Conservation (phyloP, 2,888 invertebrate species). For the Caenorhabditis sp. region DNA sequence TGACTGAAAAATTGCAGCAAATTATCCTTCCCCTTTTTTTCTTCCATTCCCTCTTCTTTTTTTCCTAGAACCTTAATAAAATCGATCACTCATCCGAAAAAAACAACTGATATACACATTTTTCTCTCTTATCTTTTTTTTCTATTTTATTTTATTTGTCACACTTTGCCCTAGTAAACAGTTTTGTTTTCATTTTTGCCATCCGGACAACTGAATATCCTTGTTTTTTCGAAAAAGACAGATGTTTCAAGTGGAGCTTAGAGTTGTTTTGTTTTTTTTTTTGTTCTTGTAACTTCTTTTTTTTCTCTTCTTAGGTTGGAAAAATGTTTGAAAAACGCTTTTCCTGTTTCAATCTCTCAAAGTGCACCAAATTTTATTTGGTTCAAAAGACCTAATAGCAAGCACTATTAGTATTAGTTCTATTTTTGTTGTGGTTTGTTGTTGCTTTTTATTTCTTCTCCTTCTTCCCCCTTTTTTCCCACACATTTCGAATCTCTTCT, state of each 20-base stretch:
- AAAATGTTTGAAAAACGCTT: not conserved
- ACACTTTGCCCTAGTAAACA: not conserved
- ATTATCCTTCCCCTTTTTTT: no score
- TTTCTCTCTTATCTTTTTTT: no score
- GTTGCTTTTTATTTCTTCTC: not conserved
- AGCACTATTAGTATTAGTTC: not conserved
- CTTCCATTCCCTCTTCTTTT: no score
- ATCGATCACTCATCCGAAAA: no score
- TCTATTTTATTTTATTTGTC: not conserved
- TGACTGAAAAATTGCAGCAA: no score
- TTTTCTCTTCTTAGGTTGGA: not conserved
- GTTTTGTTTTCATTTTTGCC: not conserved
- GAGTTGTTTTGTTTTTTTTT: not conserved
- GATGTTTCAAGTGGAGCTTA: not conserved
- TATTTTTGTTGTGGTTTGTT: not conserved
- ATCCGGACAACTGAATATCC: not conserved
- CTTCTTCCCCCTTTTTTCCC: not conserved
- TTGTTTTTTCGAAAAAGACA: not conserved
- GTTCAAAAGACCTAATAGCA: not conserved
- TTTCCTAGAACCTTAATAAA: no score
- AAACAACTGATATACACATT: no score
- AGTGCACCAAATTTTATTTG: not conserved
- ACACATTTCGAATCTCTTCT: not conserved
- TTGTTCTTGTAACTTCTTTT: not conserved
- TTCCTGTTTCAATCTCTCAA: not conserved